Percentiles rank a stretch among this genome's conserved stretches.
Evolutionary conservation across 1,140 invertebrate species (phyloP).

Genomic region (Aricia agestis): DNA sequence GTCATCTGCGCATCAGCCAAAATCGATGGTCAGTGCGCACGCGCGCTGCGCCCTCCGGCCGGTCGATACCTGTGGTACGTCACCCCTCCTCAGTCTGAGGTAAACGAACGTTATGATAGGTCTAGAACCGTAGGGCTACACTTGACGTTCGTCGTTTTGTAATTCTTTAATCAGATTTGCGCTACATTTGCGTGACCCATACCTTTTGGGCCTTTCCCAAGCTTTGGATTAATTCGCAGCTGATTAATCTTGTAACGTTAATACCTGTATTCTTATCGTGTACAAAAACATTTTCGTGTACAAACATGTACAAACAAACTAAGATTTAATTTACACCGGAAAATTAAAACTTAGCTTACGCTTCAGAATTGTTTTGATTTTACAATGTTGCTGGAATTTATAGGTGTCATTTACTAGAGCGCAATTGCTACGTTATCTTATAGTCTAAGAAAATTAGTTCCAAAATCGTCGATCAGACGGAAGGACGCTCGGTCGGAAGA

Average conservation of each 20-base stretch:
- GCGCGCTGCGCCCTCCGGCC: constrained; percentile 27
- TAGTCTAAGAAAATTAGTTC: no score
- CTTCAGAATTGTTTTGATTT: no score
- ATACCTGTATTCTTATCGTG: background rate
- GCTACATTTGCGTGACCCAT: background rate
- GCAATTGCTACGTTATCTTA: no score
- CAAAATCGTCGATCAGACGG: no score
- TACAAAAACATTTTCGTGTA: no score
- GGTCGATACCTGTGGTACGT: constrained; percentile 37
- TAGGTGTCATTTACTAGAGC: no score
- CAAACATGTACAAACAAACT: no score
- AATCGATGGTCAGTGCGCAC: constrained; percentile 41
- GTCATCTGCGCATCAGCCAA: constrained; percentile 2
- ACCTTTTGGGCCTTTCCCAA: background rate
- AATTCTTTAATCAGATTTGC: background rate
- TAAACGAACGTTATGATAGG: constrained; percentile 66
- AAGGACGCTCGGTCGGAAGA: no score
- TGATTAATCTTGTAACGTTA: background rate
- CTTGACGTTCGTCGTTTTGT: background rate
- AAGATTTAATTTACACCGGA: no score
- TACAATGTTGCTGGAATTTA: no score
- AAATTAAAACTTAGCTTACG: no score
- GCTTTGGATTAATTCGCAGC: background rate
- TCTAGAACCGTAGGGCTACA: constrained; percentile 38
- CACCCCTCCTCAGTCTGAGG: constrained; percentile 41